Conservation (phyloP, 2,797 vertebrate species). For the Hylomyscus alleni region DNA sequence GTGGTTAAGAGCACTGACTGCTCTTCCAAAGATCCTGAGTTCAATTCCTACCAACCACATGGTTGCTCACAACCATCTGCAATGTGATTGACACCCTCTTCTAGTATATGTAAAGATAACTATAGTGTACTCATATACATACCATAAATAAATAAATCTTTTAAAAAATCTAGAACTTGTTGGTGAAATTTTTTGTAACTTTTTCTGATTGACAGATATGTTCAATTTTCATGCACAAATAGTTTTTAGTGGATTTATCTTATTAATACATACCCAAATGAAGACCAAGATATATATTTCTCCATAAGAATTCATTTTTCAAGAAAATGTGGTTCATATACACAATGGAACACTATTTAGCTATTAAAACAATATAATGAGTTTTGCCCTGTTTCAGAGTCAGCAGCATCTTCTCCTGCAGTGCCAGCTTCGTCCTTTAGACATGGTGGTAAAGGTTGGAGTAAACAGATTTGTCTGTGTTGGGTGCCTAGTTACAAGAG, state of each 20-base stretch:
- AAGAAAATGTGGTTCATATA: neutral
- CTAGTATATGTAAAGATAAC: no score
- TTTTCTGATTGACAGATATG: neutral
- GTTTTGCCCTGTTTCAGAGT: neutral
- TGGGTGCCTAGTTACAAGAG: neutral
- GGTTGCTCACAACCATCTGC: no score
- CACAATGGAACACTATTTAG: neutral
- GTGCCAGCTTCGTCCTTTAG: neutral
- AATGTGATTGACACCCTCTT: no score
- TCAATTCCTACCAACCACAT: no score
- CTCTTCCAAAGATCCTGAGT: no score
- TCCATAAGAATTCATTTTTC: neutral
- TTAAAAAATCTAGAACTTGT: neutral
- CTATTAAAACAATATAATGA: neutral
- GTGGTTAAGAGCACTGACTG: no score
- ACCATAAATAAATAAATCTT: no score
- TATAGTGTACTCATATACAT: no score
- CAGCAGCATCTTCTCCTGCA: neutral
- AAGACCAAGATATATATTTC: neutral
- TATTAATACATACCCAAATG: neutral
- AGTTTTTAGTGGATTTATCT: neutral
- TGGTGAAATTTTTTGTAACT: neutral
- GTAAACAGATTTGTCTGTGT: neutral
- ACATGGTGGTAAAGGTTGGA: neutral
- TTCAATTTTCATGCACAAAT: neutral